Conservation (phyloP, 2,797 vertebrate genomes). For the Anomalospiza imberbis region DNA sequence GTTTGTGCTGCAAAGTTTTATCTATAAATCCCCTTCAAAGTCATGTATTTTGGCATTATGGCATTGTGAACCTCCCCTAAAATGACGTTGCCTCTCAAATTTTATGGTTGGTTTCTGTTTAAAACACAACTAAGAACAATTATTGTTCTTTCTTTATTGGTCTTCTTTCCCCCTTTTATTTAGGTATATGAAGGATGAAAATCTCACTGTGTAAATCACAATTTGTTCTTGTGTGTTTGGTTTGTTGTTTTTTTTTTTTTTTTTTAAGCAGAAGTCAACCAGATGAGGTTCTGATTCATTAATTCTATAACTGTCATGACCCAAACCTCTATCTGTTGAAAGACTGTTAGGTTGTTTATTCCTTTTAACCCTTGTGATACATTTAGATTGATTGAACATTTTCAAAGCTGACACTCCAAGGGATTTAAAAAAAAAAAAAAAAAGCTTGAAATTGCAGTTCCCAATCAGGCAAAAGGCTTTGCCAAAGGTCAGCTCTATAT, state of each 20-base stretch:
- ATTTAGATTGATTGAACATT: slow-evolving; percentile 28
- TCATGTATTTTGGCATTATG: neutral
- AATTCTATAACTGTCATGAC: neutral
- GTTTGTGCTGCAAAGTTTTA: slow-evolving; percentile 1
- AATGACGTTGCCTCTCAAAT: neutral
- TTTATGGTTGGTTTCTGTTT: neutral
- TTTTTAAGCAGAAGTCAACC: neutral
- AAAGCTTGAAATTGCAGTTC: neutral
- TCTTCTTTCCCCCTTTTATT: neutral
- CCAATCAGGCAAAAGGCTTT: neutral
- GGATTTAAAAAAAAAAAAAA: neutral
- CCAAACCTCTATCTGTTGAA: neutral
- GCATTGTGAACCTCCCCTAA: neutral
- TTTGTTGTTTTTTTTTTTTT: neutral
- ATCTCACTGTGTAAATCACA: neutral
- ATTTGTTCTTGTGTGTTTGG: neutral
- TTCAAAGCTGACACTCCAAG: slow-evolving; percentile 21
- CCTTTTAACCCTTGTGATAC: slow-evolving; percentile 37
- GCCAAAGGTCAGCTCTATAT: slow-evolving; percentile 18
- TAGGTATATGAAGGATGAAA: neutral
- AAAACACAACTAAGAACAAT: neutral
- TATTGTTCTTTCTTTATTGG: neutral
- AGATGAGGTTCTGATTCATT: neutral
- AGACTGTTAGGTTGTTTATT: neutral
- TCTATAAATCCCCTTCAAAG: neutral